Evolutionary conservation across 2,797 vertebrate species (phyloP).

Genomic region (Cyprinella venusta): DNA sequence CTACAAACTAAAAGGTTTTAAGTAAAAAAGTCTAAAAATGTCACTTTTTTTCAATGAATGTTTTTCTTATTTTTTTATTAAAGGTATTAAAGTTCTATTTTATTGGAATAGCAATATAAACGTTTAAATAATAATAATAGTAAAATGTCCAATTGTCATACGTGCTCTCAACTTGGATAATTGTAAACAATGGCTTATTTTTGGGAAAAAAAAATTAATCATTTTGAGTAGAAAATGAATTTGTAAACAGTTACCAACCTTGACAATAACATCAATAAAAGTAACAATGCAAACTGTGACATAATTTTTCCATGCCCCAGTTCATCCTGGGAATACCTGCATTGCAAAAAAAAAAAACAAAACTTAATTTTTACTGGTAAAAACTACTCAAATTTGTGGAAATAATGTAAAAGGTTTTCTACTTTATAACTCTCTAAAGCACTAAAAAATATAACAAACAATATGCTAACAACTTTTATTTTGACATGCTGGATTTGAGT

Average conservation of each 20-base stretch:
- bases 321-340: neutral
- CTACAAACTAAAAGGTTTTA: neutral
- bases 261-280: neutral
- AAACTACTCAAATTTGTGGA: too few species aligned
- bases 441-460: neutral
- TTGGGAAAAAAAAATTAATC: neutral
- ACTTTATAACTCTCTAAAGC: neutral
- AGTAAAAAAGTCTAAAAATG: neutral
- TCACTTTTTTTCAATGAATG: neutral
- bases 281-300: neutral
- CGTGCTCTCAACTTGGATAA: neutral
- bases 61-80: too few species aligned
- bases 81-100: too few species aligned
- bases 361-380: too few species aligned
- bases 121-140: too few species aligned
- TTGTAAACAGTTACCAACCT: neutral
- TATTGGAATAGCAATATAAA: too few species aligned
- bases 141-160: neutral
- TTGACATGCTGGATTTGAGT: neutral
- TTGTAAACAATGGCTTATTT: too few species aligned
- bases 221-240: neutral
- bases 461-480: neutral
- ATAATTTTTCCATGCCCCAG: neutral
- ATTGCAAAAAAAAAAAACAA: neutral
- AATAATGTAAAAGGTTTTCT: neutral